Evolutionary conservation across 2,113 vertebrate species (phyloP).

Genomic region (Rana temporaria): DNA sequence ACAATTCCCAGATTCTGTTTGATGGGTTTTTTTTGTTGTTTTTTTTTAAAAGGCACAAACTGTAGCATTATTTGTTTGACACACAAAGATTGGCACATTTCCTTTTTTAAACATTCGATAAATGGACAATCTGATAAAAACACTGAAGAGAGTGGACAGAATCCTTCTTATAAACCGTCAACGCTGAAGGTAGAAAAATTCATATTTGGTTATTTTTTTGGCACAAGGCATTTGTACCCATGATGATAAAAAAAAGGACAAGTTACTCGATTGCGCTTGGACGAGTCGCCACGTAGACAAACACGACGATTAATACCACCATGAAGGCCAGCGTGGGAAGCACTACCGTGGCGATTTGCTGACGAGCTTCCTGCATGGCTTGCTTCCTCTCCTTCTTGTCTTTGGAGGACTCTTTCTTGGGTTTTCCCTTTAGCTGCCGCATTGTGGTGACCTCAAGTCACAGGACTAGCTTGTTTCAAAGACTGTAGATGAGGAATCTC

Average conservation of each 20-base stretch:
- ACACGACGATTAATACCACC: conserved; percentile 89
- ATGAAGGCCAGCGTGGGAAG: conserved; percentile 88
- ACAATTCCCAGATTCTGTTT: conserved; percentile 59
- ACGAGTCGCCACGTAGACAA: conserved; percentile 94
- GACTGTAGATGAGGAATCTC: background rate
- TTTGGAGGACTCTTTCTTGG: conserved; percentile 94
- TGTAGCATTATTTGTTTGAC: conserved; percentile 67
- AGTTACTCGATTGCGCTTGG: conserved; percentile 83
- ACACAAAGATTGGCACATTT: conserved; percentile 69
- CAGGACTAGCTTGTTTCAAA: background rate
- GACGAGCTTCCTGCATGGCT: conserved; percentile 95
- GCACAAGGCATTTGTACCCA: conserved; percentile 33
- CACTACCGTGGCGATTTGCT: conserved; percentile 90
- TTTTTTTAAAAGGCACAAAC: conserved; percentile 78
- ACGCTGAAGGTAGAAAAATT: conserved; percentile 42
- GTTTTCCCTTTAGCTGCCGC: conserved; percentile 97
- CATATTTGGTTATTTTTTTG: conserved; percentile 61
- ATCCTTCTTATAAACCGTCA: conserved; percentile 58
- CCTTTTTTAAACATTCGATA: conserved; percentile 67
- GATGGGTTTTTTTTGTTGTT: conserved; percentile 61
- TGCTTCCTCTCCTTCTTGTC: conserved; percentile 97
- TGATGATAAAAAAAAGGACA: background rate
- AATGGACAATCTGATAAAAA: conserved; percentile 69
- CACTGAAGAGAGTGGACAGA: conserved; percentile 62
- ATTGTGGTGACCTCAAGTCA: conserved; percentile 69